Conservation (phyloP, 2,797 vertebrate species). For the Aplochiton taeniatus region DNA sequence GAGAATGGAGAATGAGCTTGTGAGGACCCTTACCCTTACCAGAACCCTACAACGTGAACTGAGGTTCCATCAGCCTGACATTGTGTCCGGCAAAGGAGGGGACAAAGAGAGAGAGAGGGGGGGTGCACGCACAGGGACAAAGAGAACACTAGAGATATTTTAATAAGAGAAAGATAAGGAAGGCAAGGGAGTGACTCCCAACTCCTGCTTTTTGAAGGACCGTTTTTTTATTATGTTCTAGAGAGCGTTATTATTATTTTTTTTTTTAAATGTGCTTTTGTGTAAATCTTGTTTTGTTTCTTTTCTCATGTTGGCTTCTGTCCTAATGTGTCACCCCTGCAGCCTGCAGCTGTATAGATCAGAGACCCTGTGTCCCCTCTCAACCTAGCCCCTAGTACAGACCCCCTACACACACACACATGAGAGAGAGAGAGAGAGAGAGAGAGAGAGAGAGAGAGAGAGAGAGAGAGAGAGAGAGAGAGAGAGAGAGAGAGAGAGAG, state of each 20-base stretch:
- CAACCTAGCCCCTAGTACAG: conserved; percentile 31
- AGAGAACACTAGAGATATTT: conserved; percentile 67
- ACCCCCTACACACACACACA: conserved; percentile 26
- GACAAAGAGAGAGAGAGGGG: conserved; percentile 9
- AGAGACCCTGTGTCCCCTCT: conserved; percentile 56
- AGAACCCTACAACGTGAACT: conserved; percentile 46
- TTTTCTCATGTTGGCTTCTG: conserved; percentile 46
- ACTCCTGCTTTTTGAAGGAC: conserved; percentile 72
- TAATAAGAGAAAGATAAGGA: conserved; percentile 63
- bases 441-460: no score
- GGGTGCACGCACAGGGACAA: conserved; percentile 23
- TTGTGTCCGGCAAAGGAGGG: neutral
- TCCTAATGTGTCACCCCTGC: conserved; percentile 43
- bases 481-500: no score
- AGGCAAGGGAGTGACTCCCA: conserved; percentile 45
- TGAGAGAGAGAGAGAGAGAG: no score
- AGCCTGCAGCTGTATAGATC: conserved; percentile 49
- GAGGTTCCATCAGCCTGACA: no score
- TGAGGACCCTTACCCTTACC: conserved; percentile 23
- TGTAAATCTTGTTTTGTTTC: conserved; percentile 22
- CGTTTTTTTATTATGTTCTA: conserved; percentile 46
- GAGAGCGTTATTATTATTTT: conserved; percentile 25
- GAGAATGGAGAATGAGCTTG: no score
- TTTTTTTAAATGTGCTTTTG: conserved; percentile 35
- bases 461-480: no score